These are phyloP conservation scores for Peromyscus californicus DNA, from an alignment of 2,113 vertebrate genomes.

Conservation along the genomic window DNA sequence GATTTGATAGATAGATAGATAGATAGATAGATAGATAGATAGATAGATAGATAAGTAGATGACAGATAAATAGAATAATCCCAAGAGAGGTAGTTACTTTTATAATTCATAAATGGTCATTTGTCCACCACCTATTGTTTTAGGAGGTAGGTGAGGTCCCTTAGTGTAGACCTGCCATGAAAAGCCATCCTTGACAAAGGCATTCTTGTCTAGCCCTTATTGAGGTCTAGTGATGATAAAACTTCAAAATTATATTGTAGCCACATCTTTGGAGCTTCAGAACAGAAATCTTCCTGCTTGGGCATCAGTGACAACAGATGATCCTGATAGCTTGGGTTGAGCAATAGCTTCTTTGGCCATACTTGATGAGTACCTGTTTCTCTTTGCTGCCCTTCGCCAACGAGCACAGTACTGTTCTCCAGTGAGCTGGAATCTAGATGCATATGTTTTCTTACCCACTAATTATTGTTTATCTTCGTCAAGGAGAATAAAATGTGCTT, in stretches of 20 bases:
- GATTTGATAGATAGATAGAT: no score
- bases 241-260: constrained; percentile 7
- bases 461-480: not conserved
- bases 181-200: not conserved
- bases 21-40: no score
- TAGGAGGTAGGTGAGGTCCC: not conserved
- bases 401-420: not conserved
- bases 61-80: not conserved
- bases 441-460: not conserved
- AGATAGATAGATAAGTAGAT: no score
- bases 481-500: not conserved
- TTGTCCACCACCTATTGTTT: not conserved
- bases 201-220: not conserved
- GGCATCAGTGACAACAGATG: not conserved
- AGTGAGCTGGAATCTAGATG: not conserved
- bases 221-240: constrained; percentile 11
- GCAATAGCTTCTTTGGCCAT: no score
- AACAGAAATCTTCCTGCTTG: not conserved
- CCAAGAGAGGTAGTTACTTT: not conserved
- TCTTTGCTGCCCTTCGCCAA: not conserved
- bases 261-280: not conserved
- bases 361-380: no score
- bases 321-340: not conserved
- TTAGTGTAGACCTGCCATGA: not conserved
- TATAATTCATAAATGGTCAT: not conserved